Evolutionary conservation across 2,888 invertebrate genomes (phyloP).

Genomic region (Metalampra italica): DNA sequence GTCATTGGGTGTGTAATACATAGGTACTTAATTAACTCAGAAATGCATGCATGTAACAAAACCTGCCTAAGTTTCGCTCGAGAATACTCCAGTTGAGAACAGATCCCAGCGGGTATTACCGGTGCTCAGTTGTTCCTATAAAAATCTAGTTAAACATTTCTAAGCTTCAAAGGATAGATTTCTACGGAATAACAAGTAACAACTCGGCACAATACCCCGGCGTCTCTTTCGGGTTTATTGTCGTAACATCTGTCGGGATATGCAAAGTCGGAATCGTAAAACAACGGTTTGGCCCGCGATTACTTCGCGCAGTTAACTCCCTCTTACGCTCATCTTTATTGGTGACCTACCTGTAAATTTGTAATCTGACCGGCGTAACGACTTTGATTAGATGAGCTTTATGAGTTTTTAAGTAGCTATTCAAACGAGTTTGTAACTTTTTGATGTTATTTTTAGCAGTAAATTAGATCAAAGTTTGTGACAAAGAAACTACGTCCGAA

Average conservation of each 20-base stretch:
- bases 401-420: constrained; percentile 31
- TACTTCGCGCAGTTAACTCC: constrained; percentile 65
- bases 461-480: too few species aligned
- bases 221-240: constrained; percentile 61
- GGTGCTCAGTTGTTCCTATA: constrained; percentile 34
- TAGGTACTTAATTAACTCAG: too few species aligned
- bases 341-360: constrained; percentile 66
- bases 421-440: constrained; percentile 25
- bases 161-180: constrained; percentile 50
- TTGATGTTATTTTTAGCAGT: not conserved
- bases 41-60: constrained; percentile 5
- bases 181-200: constrained; percentile 48
- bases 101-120: constrained; percentile 10
- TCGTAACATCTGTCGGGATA: constrained; percentile 68
- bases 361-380: constrained; percentile 55
- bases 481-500: too few species aligned
- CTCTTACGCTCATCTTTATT: constrained; percentile 69
- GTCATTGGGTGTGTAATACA: too few species aligned
- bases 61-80: constrained; percentile 4
- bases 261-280: constrained; percentile 69
- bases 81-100: not conserved
- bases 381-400: constrained; percentile 53
- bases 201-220: constrained; percentile 37
- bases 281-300: constrained; percentile 52
- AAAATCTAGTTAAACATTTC: constrained; percentile 43